Evolutionary conservation across 2,888 invertebrate genomes (phyloP).

Genomic region (Drosophila paramelanica): DNA sequence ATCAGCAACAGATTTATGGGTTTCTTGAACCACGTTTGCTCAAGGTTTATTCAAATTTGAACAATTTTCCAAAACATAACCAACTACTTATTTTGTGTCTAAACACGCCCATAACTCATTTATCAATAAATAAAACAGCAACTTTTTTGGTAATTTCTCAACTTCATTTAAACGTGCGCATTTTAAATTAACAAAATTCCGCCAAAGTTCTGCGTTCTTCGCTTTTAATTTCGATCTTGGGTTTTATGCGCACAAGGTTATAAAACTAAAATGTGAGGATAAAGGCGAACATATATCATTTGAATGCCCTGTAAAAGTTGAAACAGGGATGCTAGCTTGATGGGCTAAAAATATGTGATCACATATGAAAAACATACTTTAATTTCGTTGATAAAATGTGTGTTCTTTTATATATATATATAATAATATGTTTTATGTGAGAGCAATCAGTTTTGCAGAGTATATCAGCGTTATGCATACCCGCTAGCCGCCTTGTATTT

Average conservation of each 20-base stretch:
- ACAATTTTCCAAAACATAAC: constrained; percentile 10
- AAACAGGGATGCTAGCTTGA: too few species aligned
- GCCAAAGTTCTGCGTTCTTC: not conserved
- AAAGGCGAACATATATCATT: constrained; percentile 11
- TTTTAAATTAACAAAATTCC: not conserved
- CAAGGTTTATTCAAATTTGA: constrained; percentile 44
- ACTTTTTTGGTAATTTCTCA: constrained; percentile 27
- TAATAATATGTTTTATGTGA: too few species aligned
- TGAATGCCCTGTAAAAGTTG: constrained; percentile 29
- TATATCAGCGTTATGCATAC: not conserved
- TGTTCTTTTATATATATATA: too few species aligned
- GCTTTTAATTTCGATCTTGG: constrained; percentile 3
- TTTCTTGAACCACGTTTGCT: constrained; percentile 28
- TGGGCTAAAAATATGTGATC: too few species aligned
- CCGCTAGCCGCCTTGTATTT: not conserved
- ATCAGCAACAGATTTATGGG: constrained; percentile 12
- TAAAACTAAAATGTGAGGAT: constrained; percentile 25
- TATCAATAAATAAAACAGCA: constrained; percentile 42
- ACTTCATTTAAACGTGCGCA: constrained; percentile 8
- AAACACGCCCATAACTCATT: constrained; percentile 59
- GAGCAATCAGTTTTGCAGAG: not conserved
- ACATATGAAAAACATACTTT: too few species aligned
- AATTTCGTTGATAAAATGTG: too few species aligned
- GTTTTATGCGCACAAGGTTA: constrained; percentile 18
- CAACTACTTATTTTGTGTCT: constrained; percentile 29